A percentile compares a stretch with the other conserved stretches of the same genome.
Evolutionary conservation across 2,888 invertebrate species (phyloP).

Genomic region (Globia sparganii): DNA sequence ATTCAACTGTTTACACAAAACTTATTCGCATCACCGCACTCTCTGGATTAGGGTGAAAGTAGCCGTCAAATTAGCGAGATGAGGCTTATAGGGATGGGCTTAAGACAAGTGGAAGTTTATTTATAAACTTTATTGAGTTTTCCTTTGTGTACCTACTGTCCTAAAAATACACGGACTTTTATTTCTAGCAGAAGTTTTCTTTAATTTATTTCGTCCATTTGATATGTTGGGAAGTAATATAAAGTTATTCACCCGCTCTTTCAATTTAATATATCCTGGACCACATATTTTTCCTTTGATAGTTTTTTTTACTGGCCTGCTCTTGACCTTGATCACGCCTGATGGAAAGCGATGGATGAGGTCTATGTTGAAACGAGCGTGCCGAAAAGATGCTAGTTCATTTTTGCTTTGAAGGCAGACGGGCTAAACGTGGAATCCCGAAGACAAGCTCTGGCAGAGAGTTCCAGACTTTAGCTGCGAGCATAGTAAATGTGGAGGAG

Average conservation of each 20-base stretch:
- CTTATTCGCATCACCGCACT: conserved; percentile 54
- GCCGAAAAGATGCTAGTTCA: too few relatives aligned
- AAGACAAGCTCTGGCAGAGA: too few relatives aligned
- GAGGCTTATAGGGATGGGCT: conserved; percentile 36
- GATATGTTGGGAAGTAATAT: not conserved
- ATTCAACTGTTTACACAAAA: conserved; percentile 61
- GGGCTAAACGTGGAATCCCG: too few relatives aligned
- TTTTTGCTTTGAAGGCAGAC: too few relatives aligned
- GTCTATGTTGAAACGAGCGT: too few relatives aligned
- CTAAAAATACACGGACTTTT: conserved; percentile 22
- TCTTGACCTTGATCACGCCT: too few relatives aligned
- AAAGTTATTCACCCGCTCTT: too few relatives aligned
- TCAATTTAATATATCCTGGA: not conserved
- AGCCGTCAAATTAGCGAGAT: conserved; percentile 56
- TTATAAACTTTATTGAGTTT: conserved; percentile 40
- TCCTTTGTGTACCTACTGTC: conserved; percentile 4
- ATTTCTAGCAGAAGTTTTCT: not conserved
- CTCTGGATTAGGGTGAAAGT: conserved; percentile 47
- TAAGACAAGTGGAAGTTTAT: conserved; percentile 46
- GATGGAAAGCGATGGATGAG: too few relatives aligned
- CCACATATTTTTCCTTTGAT: not conserved
- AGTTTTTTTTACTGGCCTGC: too few relatives aligned
- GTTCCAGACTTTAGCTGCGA: too few relatives aligned
- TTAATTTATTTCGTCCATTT: not conserved
- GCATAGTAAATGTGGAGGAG: too few relatives aligned